Percentiles rank a stretch among this genome's conserved stretches.
These are phyloP conservation scores for Asarcornis scutulata DNA, from an alignment of 2,113 vertebrate genomes.

Conservation along the genomic window DNA sequence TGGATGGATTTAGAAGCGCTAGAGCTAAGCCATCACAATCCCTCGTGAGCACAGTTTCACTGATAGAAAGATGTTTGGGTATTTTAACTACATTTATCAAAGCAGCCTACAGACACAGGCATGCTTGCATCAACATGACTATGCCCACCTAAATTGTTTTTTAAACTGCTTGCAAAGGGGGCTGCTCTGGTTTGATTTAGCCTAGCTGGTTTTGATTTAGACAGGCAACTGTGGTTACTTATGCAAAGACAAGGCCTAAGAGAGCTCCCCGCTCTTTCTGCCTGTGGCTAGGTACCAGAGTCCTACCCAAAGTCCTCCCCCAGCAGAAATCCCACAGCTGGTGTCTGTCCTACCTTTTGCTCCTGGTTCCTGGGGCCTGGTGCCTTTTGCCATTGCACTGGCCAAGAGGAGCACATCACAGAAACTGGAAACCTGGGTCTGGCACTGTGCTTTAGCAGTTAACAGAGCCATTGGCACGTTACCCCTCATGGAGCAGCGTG, in stretches of 20 bases:
- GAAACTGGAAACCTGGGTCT: background rate
- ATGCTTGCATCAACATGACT: background rate
- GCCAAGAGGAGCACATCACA: background rate
- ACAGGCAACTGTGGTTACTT: background rate
- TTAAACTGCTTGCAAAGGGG: background rate
- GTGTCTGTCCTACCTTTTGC: rapidly evolving
- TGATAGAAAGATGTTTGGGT: background rate
- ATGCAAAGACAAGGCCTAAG: background rate
- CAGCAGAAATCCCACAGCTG: background rate
- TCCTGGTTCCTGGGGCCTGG: background rate
- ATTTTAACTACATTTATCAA: background rate
- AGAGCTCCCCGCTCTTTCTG: background rate
- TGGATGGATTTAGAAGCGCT: conserved; percentile 27
- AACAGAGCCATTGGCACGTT: background rate
- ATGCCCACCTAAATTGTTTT: background rate
- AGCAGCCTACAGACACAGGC: background rate
- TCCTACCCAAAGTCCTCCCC: background rate
- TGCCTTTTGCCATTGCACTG: background rate
- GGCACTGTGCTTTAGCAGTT: background rate
- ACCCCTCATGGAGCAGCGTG: rapidly evolving
- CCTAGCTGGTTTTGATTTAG: background rate
- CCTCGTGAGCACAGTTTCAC: background rate
- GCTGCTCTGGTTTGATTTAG: background rate
- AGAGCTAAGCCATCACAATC: background rate
- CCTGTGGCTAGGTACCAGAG: background rate